phyloP scores from a whole-genome alignment of 2,113 vertebrate genomes.

The Cavia aperea region DNA sequence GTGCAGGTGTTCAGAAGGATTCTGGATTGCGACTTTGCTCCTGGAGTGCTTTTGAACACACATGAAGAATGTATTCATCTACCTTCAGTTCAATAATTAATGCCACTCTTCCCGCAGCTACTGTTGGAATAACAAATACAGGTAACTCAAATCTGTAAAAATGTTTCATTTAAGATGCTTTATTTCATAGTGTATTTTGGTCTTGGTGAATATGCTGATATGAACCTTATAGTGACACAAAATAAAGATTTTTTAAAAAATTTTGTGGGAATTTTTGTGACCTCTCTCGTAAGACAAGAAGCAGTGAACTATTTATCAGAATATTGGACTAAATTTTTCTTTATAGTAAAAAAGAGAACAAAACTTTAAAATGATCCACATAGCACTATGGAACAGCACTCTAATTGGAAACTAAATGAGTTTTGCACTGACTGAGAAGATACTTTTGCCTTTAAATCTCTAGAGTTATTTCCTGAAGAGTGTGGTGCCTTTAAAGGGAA shows the following conservation, averaged over 20 bases:
- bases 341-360: neutral
- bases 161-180: slow-evolving; percentile 39
- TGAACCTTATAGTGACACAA: neutral
- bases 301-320: neutral
- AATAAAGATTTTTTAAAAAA: neutral
- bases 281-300: neutral
- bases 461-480: neutral
- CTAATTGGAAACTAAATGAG: neutral
- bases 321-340: slow-evolving; percentile 36
- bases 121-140: slow-evolving; percentile 47
- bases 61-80: slow-evolving; percentile 32
- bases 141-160: slow-evolving; percentile 37
- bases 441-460: neutral
- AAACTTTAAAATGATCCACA: neutral
- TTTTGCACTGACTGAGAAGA: neutral
- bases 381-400: neutral
- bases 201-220: slow-evolving; percentile 1
- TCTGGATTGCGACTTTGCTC: slow-evolving; percentile 46
- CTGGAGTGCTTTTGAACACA: slow-evolving; percentile 54
- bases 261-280: slow-evolving; percentile 35
- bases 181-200: slow-evolving; percentile 39
- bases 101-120: slow-evolving; percentile 38
- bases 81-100: slow-evolving; percentile 64
- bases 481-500: neutral
- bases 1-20: slow-evolving; percentile 36